phyloP scores from a whole-genome alignment of 2,113 vertebrate genomes.

The Todiramphus chloris region DNA sequence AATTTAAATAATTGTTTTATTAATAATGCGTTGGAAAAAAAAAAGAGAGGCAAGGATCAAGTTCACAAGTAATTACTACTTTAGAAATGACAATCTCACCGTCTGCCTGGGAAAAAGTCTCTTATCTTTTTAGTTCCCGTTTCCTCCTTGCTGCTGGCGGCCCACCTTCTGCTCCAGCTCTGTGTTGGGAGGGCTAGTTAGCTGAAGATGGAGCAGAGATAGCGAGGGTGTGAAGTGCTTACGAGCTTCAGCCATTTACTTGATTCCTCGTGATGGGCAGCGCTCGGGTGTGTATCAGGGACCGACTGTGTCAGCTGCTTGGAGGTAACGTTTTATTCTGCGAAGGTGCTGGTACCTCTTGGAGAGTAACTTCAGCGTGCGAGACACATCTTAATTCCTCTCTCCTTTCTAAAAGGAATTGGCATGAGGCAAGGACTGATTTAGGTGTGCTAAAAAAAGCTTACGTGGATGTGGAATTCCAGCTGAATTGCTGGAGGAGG shows the following conservation, averaged over 20 bases:
- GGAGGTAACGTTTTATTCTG: not conserved
- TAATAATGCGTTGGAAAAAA: not conserved
- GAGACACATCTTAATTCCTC: not conserved
- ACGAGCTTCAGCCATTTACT: fast-evolving
- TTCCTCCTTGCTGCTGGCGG: not conserved
- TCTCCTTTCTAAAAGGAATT: not conserved
- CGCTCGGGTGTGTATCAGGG: fast-evolving
- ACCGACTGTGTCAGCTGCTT: not conserved
- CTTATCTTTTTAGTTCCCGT: not conserved
- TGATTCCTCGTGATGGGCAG: not conserved
- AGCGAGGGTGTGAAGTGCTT: not conserved
- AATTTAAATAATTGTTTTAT: not conserved
- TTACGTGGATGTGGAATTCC: not conserved
- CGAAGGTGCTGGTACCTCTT: not conserved
- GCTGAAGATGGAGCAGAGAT: not conserved
- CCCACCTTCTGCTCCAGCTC: not conserved
- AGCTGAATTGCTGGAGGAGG: not conserved
- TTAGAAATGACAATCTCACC: not conserved
- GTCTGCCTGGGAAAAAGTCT: not conserved
- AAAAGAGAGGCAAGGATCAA: not conserved
- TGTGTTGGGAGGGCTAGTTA: not conserved
- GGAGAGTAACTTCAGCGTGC: not conserved
- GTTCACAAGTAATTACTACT: not conserved
- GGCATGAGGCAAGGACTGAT: not conserved
- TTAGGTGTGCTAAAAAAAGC: not conserved